These are phyloP conservation scores for Euthynnus affinis DNA, from an alignment of 2,797 vertebrate species.

Conservation along the genomic window DNA sequence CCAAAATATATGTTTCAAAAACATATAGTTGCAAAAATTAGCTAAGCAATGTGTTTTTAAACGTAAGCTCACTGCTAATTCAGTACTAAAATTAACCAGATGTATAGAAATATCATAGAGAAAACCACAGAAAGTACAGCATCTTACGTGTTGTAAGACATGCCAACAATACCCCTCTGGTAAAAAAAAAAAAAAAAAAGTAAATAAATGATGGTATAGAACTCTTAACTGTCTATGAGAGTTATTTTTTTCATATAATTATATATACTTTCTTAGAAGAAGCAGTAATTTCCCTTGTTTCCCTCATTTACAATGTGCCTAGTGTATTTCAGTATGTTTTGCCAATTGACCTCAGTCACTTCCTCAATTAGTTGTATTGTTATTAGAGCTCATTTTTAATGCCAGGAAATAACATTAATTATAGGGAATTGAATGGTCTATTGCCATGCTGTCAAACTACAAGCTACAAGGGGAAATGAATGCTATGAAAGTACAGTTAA, in stretches of 20 bases:
- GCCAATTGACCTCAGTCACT: slow-evolving; percentile 18
- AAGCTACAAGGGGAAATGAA: slow-evolving; percentile 3
- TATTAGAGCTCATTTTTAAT: slow-evolving; percentile 50
- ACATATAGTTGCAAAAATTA: too few species aligned
- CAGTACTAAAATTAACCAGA: not conserved
- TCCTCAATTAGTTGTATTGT: slow-evolving; percentile 40
- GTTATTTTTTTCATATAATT: not conserved
- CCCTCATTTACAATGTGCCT: not conserved
- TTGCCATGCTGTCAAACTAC: slow-evolving; percentile 47
- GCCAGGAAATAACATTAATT: slow-evolving; percentile 47
- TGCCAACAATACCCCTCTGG: slow-evolving; percentile 8
- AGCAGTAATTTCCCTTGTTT: not conserved
- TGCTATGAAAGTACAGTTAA: slow-evolving; percentile 43
- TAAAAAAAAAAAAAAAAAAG: not conserved
- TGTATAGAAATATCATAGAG: not conserved
- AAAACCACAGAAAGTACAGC: slow-evolving; percentile 3
- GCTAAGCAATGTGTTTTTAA: slow-evolving; percentile 6
- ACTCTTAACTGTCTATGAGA: not conserved
- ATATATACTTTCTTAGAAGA: not conserved
- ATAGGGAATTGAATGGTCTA: slow-evolving; percentile 28
- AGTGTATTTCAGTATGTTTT: not conserved
- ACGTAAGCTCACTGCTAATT: not conserved
- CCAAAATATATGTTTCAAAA: slow-evolving; percentile 4
- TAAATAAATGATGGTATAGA: not conserved
- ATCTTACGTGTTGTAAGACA: too few species aligned